Evolutionary conservation across 2,113 vertebrate genomes (phyloP), one percentile per base, ranked within the genome.

Genomic region (Pterophyllum scalare): DNA sequence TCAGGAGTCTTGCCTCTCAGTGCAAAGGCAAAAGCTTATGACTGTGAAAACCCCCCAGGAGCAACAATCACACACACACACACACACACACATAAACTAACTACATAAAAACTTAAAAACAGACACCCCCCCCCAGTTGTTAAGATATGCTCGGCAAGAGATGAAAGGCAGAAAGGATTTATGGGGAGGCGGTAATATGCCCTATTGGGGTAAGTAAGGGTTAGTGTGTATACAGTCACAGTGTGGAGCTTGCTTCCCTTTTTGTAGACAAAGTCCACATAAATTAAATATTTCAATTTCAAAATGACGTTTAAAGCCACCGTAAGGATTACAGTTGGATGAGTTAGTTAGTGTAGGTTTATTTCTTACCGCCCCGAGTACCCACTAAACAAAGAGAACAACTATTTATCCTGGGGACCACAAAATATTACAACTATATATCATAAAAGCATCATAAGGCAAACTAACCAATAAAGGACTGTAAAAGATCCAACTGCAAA

Each of bases 141-240:
- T 87, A 86, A 87, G 87, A 90, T 86, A 88, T 79, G 67, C 82
- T 86, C 59, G 5, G 81, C 15, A 60, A 57, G 77, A 92, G 87
- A 90, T 90, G 86, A 92, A 91, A 92, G 83, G 86, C 38, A 82
- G 75, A 88, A 81, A 62, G 79, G 81, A 89, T 90, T 92, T 82
- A 86, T 75, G 62, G 61, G 54, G 52, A 79, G 24, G 75, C 8
- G 38, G 80, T 43, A 82, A 87, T 77, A 74, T 56, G 75, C 58
- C 85, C 38, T 83, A 80, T 89, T 85, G 87, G 26, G 35, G 59
- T 58, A 87, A 61, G 67, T 87, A 43, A 65, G 46, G 83, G 52
- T 26, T 46, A 15, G 57, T 67, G 24, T 46, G 60, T 76, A 59
- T 20, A 52, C 72, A 31, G 60, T 67, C 35, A 75, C 14, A 64